Evolutionary conservation across 2,888 invertebrate genomes (phyloP).

Genomic region (Polymixis flavicincta): DNA sequence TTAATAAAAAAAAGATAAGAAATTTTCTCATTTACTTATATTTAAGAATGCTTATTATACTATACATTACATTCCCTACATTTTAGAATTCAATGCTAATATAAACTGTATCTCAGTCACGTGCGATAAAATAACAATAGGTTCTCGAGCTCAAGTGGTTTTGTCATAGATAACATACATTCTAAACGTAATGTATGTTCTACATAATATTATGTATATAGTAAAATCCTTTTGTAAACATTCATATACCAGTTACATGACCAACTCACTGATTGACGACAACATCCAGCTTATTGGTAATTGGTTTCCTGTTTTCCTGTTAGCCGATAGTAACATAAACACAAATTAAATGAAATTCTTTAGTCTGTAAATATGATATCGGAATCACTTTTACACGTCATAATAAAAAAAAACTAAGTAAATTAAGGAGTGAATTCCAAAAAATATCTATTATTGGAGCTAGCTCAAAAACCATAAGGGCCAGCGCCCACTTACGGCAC

Average conservation of each 20-base stretch:
- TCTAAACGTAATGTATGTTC: conserved; percentile 13
- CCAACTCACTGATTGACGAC: neutral
- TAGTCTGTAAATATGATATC: no score
- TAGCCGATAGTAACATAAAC: conserved; percentile 1
- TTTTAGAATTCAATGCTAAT: conserved; percentile 15
- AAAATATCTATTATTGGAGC: no score
- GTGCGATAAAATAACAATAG: conserved; percentile 43
- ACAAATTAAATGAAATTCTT: no score
- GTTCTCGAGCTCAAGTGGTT: conserved; percentile 31
- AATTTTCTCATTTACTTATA: neutral
- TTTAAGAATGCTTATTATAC: neutral
- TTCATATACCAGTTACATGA: conserved; percentile 2
- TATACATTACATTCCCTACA: neutral
- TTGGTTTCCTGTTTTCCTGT: conserved; percentile 24
- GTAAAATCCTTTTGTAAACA: conserved; percentile 28
- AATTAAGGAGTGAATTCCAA: no score
- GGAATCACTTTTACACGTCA: no score
- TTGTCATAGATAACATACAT: conserved; percentile 38
- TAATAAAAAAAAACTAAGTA: no score
- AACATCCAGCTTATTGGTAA: neutral
- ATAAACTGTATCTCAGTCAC: conserved; percentile 28
- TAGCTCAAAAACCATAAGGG: no score
- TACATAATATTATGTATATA: conserved; percentile 6
- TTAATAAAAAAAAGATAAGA: no score
- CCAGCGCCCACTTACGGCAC: no score